A percentile compares a stretch with the other conserved stretches of the same genome.
Evolutionary conservation across 1,140 invertebrate genomes (phyloP).

Genomic region (Oreohelix idahoensis): DNA sequence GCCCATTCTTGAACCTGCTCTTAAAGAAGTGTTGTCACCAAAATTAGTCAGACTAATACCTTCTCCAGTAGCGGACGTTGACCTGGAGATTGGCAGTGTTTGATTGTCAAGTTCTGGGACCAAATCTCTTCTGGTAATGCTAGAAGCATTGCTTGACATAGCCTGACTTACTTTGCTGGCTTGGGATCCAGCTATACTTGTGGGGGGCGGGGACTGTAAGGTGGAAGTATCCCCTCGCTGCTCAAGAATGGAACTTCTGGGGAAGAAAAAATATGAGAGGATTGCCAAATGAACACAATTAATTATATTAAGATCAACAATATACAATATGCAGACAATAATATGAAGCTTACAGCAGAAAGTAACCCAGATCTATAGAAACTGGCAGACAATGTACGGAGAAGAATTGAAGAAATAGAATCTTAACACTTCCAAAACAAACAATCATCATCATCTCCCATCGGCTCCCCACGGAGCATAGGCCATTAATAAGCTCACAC

Average conservation of each 20-base stretch:
- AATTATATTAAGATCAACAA: too few relatives aligned
- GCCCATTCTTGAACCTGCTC: background rate
- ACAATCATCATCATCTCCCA: too few relatives aligned
- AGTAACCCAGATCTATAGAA: too few relatives aligned
- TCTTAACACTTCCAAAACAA: too few relatives aligned
- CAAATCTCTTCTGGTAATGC: background rate
- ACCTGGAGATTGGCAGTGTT: background rate
- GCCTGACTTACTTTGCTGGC: constrained; percentile 6
- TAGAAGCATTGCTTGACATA: constrained; percentile 7
- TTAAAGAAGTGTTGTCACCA: background rate
- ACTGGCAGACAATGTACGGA: too few relatives aligned
- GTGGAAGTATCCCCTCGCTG: background rate
- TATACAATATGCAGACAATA: too few relatives aligned
- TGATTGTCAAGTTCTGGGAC: background rate
- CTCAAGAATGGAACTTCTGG: background rate
- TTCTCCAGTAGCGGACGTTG: background rate
- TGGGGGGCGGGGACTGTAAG: constrained; percentile 6
- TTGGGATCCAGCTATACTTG: background rate
- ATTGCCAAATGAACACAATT: too few relatives aligned
- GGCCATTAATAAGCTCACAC: too few relatives aligned
- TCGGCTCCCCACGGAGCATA: too few relatives aligned
- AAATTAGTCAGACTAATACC: background rate
- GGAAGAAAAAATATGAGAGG: too few relatives aligned
- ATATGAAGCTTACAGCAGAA: too few relatives aligned
- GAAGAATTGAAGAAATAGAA: too few relatives aligned